These are phyloP conservation scores for Dryas iulia DNA, from an alignment of 1,140 invertebrate species.

Conservation along the genomic window DNA sequence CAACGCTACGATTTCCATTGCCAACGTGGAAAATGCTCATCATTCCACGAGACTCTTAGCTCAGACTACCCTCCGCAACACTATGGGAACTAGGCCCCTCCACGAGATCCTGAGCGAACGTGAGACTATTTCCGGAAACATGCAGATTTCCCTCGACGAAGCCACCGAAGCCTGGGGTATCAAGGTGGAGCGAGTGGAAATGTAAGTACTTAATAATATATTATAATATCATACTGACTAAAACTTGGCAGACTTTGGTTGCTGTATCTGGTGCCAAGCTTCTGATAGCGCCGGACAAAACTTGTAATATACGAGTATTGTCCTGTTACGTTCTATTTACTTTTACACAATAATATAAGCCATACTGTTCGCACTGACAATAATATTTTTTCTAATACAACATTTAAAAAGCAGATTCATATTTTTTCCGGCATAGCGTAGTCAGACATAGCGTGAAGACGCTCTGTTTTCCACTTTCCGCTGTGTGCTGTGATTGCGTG, in stretches of 20 bases:
- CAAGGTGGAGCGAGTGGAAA: conserved; percentile 97
- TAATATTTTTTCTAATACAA: too few species aligned
- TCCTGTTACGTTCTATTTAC: background rate
- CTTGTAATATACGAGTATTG: background rate
- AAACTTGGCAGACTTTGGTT: conserved; percentile 13
- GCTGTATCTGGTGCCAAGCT: conserved; percentile 13
- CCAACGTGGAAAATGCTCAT: conserved; percentile 98
- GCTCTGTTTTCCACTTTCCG: too few species aligned
- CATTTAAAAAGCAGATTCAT: too few species aligned
- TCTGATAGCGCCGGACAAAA: background rate
- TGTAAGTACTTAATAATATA: conserved; percentile 83
- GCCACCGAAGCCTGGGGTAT: conserved; percentile 98
- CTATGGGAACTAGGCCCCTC: conserved; percentile 96
- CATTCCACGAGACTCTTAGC: conserved; percentile 94
- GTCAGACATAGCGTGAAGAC: too few species aligned
- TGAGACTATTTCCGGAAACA: conserved; percentile 94
- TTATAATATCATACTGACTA: background rate
- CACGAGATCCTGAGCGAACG: conserved; percentile 97
- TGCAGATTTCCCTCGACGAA: conserved; percentile 92
- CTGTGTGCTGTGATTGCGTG: too few species aligned
- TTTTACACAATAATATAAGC: background rate
- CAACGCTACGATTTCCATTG: conserved; percentile 97
- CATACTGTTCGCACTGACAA: too few species aligned
- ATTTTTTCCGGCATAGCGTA: too few species aligned
- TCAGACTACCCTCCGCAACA: conserved; percentile 95